Base-by-base conservation (phyloP, 2,113 vertebrate genomes). In the Terrapene triunguis region DNA sequence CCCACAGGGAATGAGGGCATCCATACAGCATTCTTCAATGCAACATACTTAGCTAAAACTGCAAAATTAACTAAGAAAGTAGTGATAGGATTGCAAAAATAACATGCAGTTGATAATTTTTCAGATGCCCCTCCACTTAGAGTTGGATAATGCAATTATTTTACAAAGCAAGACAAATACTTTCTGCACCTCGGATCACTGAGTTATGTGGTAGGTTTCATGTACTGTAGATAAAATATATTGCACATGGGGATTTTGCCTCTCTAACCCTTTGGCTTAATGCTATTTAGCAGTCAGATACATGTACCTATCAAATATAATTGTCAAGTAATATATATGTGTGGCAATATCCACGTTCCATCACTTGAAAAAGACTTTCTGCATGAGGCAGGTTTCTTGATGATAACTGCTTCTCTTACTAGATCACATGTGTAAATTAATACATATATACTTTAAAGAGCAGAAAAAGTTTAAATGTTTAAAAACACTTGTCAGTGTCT, bases 1-100 rank as follows among this genome's bases (percentile, higher is more conserved):
- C 21, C 62, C 0, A 0, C 13, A 81, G 50, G 42, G n/a, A 92
- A 53, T 1, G 2, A 82, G 80, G 79, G 21, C 10, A 89, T 51
- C 80, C 53, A 4, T 14, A 38, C 14, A 94, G 59, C 4, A 10
- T 78, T 90, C 78, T 86, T 79, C 80, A 78, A 38, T 53, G 32
- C 62, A 94, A 69, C 10, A 2, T 78, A n/a, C 44, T 57, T 94
- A 79, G 5, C 35, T 89, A 47, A 81, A 89, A 90, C 38, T 89
- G 42, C 13, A 50, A 82, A 92, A 47, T 11, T n/a, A 27, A 79
- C 3, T 24, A 87, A 50, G 53, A 83, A 95, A 94, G 91, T 22
- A 59, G 50, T 6, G n/a, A 27, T 83, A 74, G 62, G 89, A 53
- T 19, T 92, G 80, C 3, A 50, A 92, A 94, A 93, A 89, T 87